Evolutionary conservation across 2,888 invertebrate species (phyloP), one percentile per base, ranked within the genome.

Genomic region (Apamea crenata): DNA sequence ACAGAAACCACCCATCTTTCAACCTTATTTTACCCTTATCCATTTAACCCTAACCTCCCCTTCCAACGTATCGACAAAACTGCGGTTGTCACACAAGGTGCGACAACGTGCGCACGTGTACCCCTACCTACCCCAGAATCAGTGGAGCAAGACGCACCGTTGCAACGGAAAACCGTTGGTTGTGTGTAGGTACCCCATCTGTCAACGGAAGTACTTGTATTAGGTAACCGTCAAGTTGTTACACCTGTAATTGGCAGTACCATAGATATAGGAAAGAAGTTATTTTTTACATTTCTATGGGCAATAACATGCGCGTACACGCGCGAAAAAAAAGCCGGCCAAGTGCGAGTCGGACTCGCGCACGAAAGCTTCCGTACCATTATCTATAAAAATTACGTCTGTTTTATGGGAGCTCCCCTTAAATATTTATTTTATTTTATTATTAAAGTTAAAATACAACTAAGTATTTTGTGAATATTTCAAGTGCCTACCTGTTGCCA

Each of bases 131-230:
- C 90, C 88, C 80, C 78, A 74, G 63, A 89, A 77, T 72, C 89
- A 82, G 74, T 82, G 80, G 84, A 83, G 88, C 91, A 88, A 89
- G 84, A 84, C 91, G 83, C 73, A 87, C 92, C 91, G 93, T 93
- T 93, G 87, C 73, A 56, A 79, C 18, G 86, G 79, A 81, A 91
- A 91, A 83, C 84, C 83, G 84, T 86, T 84, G 82, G 70, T 85
- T 6, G 5, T 63, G 5, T 50, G 25, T 14, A 78, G 90, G 89
- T 91, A 36, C 68, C 53, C 85, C 91, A 84, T 82, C 84, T 90
- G 87, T 74, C 71, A 83, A 76, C 68, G 76, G 74, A 77, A 71
- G 29, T 83, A 56, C 29, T 72, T 40, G 53, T 65, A 56, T 53
- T 65, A 56, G 12, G 47, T 80, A 80, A 81, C 79, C 47, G 75